These are phyloP conservation scores for Vultur gryphus DNA, from an alignment of 2,797 vertebrate genomes.

Conservation along the genomic window DNA sequence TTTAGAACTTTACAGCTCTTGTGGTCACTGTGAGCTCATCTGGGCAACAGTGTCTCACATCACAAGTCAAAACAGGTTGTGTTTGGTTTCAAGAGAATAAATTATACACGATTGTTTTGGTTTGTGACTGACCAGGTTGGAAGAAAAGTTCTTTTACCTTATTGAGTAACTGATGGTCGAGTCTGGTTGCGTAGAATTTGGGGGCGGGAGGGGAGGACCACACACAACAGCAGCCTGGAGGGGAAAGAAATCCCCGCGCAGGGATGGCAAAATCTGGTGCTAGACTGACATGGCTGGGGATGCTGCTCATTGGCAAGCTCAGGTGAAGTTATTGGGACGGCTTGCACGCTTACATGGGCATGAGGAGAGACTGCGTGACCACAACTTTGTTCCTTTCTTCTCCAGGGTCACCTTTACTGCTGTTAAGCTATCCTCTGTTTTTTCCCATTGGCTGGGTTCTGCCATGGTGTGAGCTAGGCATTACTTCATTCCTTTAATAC, in stretches of 20 bases:
- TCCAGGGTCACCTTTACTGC: neutral
- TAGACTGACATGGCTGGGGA: neutral
- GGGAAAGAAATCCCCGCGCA: neutral
- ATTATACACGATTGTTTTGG: neutral
- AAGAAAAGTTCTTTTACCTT: neutral
- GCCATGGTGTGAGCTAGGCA: neutral
- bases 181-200: neutral
- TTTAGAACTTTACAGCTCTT: neutral
- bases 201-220: neutral
- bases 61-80: neutral
- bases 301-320: neutral
- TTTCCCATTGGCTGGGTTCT: neutral
- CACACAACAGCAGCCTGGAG: neutral
- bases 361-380: neutral
- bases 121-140: neutral
- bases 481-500: neutral
- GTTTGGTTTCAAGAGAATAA: neutral
- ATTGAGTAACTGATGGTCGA: neutral
- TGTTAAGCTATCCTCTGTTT: neutral
- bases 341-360: rapidly evolving
- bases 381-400: neutral
- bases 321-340: rapidly evolving
- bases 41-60: neutral
- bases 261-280: neutral
- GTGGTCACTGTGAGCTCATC: neutral